Evolutionary conservation across 1,140 invertebrate species (phyloP), one percentile per base, ranked within the genome.

Genomic region (Brachionus rubens): DNA sequence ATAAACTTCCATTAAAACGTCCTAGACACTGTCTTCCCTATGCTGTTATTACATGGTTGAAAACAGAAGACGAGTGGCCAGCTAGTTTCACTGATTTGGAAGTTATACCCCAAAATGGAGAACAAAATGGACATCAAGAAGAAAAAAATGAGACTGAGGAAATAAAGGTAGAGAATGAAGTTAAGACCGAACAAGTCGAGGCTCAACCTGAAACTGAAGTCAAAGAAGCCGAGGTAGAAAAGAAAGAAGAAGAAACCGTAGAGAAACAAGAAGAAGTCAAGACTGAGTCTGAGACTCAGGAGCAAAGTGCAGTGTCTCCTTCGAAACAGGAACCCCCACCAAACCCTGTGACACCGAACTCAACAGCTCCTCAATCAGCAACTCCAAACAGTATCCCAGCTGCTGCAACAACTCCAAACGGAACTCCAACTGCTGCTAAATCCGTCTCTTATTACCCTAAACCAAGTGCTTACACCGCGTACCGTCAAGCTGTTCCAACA

Each of bases 71-170:
- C 21, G 43, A 70, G 50, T 70, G 65, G 65, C 65, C 65, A 30
- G 46, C 30, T 16, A 70, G 19, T 36, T 70, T 70, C 21, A 41
- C 19, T 33, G 65, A 70, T 48, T 70, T 70, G 46, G 43, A 70
- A 50, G 30, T 48, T 12, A 70, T 70, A 33, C 43, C 43, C 9
- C 43, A 33, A 48, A 48, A 30, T 16, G 28, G 21, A 19, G 65
- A 48, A 14, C 7, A 3, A 10, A 48, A 48, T 30, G 43, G 14
- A 19, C 46, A 50, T 24, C 6, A 52, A 24, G 14, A 52, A 24
- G 3, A 24, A 26, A 52, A 52, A 26, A 4, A 14, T 46, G 9
- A 14, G 14, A 14, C 43, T 14, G 43, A 46, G n/a, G 14, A 46
- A 24, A 19, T 10, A 43, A 70, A 70, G 30, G 46, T 19, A 10